Conservation (phyloP, 2,888 invertebrate species). For the Lycaena phlaeas region DNA sequence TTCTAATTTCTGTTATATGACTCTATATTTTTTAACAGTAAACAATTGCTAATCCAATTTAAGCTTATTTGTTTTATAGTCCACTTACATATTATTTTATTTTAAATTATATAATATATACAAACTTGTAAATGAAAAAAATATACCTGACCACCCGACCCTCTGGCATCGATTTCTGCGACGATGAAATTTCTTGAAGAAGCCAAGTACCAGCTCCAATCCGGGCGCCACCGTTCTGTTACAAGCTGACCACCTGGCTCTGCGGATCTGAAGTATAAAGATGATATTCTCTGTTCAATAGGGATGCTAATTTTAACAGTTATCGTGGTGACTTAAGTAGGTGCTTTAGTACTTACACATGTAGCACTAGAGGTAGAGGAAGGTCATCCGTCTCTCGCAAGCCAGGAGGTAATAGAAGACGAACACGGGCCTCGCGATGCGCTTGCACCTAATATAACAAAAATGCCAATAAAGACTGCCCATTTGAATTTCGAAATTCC, state of each 20-base stretch:
- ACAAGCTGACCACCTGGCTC: conserved; percentile 88
- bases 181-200: conserved; percentile 88
- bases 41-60: too few species aligned
- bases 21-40: too few species aligned
- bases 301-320: too few species aligned
- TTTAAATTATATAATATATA: too few species aligned
- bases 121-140: too few species aligned
- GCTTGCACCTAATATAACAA: conserved; percentile 59
- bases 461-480: too few species aligned
- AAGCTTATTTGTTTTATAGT: too few species aligned
- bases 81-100: neutral
- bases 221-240: conserved; percentile 83
- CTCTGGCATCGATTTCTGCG: conserved; percentile 91
- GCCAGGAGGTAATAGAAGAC: conserved; percentile 86
- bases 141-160: conserved; percentile 81
- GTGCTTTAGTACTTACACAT: conserved; percentile 91
- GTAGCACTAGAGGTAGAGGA: conserved; percentile 84
- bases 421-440: conserved; percentile 70
- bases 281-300: neutral
- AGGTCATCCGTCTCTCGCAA: conserved; percentile 87
- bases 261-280: conserved; percentile 35
- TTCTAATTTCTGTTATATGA: too few species aligned
- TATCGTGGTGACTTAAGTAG: too few species aligned
- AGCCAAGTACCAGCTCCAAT: conserved; percentile 89
- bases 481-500: too few species aligned